phyloP scores from a whole-genome alignment of 1,140 invertebrate genomes.

The Cydia pomonella region DNA sequence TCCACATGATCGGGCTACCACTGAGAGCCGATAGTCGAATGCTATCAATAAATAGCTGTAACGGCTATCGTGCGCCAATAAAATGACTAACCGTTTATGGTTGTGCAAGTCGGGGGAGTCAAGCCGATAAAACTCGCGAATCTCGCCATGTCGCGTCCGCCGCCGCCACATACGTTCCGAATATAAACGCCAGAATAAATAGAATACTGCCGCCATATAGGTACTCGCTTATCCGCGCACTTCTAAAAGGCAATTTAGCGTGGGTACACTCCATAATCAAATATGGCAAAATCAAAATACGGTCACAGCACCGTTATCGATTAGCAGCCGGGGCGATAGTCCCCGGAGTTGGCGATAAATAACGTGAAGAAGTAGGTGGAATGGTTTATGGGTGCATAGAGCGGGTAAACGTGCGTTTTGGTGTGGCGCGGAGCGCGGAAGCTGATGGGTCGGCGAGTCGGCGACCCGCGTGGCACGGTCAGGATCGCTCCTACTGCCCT shows the following conservation, averaged over 20 bases:
- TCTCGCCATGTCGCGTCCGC: not conserved
- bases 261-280: constrained; percentile 52
- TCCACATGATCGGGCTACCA: constrained; percentile 1
- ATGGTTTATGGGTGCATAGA: constrained; percentile 26
- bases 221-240: constrained; percentile 37
- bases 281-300: constrained; percentile 63
- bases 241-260: constrained; percentile 48
- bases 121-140: not conserved
- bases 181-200: constrained; percentile 18
- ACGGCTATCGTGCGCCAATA: constrained; percentile 34
- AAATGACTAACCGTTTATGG: constrained; percentile 35
- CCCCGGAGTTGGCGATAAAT: constrained; percentile 3
- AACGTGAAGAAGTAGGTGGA: constrained; percentile 31
- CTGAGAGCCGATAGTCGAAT: not conserved
- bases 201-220: constrained; percentile 14
- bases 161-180: not conserved
- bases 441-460: constrained; percentile 25
- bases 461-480: constrained; percentile 32
- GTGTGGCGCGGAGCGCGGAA: not conserved
- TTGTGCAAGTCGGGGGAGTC: constrained; percentile 14
- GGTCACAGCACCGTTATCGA: constrained; percentile 56
- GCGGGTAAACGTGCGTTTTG: constrained; percentile 21
- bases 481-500: constrained; percentile 32
- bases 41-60: constrained; percentile 33
- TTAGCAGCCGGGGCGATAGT: constrained; percentile 12